Conservation (phyloP, 1,140 invertebrate genomes). For the Eurosta solidaginis region DNA sequence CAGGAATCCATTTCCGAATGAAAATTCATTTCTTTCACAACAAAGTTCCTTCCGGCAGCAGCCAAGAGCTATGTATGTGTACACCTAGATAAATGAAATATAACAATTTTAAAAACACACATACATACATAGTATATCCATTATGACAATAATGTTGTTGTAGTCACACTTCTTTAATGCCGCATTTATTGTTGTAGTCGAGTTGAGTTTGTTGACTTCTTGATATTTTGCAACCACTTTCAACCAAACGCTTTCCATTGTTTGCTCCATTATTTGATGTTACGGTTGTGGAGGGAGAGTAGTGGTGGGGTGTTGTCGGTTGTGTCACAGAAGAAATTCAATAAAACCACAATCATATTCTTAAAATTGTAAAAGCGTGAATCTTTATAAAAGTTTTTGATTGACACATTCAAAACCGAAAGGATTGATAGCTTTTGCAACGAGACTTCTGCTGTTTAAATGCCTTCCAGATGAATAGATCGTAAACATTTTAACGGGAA, state of each 20-base stretch:
- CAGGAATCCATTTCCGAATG: constrained; percentile 22
- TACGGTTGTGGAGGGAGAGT: neutral
- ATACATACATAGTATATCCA: too few relatives aligned
- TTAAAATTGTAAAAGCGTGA: neutral
- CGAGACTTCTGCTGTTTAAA: neutral
- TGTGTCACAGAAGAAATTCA: neutral
- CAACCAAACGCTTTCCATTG: constrained; percentile 4
- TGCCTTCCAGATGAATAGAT: constrained; percentile 4
- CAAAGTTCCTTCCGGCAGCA: constrained; percentile 16
- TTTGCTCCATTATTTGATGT: constrained; percentile 19
- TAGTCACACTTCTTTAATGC: neutral
- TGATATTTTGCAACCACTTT: neutral
- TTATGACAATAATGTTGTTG: too few relatives aligned
- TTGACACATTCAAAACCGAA: constrained; percentile 3
- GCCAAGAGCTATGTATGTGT: neutral
- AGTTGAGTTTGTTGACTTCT: neutral
- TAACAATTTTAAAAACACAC: too few relatives aligned
- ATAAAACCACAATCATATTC: neutral
- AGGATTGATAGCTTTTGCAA: neutral
- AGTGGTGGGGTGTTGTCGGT: too few relatives aligned
- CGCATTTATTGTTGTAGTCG: neutral
- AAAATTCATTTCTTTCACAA: constrained; percentile 28
- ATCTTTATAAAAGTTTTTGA: constrained; percentile 6
- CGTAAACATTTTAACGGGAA: neutral
- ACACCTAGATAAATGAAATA: neutral